phyloP scores from a whole-genome alignment of 1,140 invertebrate species.

The Muscidifurax raptorellus region DNA sequence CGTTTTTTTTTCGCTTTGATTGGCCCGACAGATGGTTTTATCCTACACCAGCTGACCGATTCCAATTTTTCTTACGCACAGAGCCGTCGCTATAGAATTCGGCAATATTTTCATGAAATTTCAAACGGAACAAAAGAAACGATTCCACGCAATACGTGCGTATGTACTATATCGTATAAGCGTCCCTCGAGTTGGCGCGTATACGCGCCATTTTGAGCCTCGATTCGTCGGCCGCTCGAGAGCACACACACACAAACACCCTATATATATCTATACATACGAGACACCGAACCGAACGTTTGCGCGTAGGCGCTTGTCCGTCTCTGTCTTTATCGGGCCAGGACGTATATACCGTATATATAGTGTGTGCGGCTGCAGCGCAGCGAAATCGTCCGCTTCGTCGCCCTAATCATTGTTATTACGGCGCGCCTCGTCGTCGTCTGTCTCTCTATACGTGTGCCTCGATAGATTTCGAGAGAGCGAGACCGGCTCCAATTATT shows the following conservation, averaged over 20 bases:
- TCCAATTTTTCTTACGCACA: neutral
- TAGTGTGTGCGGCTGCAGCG: constrained; percentile 13
- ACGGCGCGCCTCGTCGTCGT: constrained; percentile 60
- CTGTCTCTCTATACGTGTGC: constrained; percentile 22
- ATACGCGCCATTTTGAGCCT: constrained; percentile 62
- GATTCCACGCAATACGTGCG: neutral
- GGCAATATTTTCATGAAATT: neutral
- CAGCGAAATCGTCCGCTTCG: constrained; percentile 62
- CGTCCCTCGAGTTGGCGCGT: neutral
- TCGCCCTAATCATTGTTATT: constrained; percentile 71
- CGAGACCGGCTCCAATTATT: constrained; percentile 39
- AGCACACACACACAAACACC: neutral
- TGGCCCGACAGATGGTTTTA: constrained; percentile 9
- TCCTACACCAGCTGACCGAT: constrained; percentile 40
- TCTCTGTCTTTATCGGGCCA: constrained; percentile 43
- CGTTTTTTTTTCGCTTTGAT: neutral
- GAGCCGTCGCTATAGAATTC: too few species aligned
- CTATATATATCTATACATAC: neutral
- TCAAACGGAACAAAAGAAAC: neutral
- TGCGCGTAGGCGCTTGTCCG: constrained; percentile 28
- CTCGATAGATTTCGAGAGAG: constrained; percentile 61
- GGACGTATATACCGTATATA: neutral
- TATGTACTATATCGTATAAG: too few species aligned
- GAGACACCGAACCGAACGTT: constrained; percentile 29
- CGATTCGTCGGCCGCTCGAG: neutral